These are phyloP conservation scores for Bradypus variegatus DNA, from an alignment of 2,797 vertebrate genomes.

Conservation along the genomic window DNA sequence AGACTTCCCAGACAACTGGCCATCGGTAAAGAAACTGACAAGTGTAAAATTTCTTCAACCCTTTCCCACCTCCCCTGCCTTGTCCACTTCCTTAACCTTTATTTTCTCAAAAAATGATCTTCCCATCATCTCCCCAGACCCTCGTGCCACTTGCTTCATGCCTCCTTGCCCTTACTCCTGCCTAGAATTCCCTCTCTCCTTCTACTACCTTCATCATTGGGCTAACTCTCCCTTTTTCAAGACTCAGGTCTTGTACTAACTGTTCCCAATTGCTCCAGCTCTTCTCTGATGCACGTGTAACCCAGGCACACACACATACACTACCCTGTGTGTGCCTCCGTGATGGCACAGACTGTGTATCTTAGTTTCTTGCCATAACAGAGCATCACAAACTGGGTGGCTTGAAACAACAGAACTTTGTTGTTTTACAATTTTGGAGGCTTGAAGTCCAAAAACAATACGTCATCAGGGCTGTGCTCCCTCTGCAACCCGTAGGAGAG, in stretches of 20 bases:
- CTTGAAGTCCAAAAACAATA: no score
- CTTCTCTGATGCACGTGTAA: background rate
- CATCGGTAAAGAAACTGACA: background rate
- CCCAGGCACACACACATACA: accelerated
- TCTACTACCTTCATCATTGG: background rate
- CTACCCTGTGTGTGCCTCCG: background rate
- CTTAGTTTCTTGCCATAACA: no score
- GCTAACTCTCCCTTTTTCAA: background rate
- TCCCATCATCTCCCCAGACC: background rate
- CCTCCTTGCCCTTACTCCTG: background rate
- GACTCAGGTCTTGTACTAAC: background rate
- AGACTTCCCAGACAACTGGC: background rate
- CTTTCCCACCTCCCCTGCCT: background rate
- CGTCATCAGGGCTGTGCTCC: no score
- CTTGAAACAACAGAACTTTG: no score
- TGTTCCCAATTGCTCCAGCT: background rate
- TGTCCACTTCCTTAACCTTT: background rate
- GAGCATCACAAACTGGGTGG: no score
- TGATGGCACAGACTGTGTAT: no score
- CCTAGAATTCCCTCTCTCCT: background rate
- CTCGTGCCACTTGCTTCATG: accelerated
- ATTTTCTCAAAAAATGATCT: background rate
- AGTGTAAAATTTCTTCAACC: background rate
- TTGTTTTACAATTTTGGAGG: no score
- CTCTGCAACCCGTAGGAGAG: no score